These are phyloP conservation scores for Tholera decimalis DNA, from an alignment of 2,888 invertebrate species.

Conservation along the genomic window DNA sequence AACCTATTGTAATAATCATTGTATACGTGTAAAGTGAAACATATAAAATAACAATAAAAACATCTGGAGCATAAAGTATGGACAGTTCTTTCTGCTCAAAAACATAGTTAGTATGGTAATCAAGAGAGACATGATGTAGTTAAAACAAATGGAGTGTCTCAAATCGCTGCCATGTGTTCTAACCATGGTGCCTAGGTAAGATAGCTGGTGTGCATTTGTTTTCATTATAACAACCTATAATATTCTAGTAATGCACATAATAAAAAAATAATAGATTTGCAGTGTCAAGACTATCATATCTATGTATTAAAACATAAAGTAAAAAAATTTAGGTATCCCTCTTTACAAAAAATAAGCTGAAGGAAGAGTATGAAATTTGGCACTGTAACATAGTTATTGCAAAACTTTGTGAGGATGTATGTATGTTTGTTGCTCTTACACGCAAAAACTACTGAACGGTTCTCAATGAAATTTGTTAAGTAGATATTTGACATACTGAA, in stretches of 20 bases:
- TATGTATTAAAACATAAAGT: too few relatives aligned
- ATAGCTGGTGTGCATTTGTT: slow-evolving; percentile 4
- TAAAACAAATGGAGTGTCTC: slow-evolving; percentile 41
- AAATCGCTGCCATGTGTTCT: slow-evolving; percentile 24
- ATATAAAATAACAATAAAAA: slow-evolving; percentile 21
- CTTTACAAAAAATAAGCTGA: too few relatives aligned
- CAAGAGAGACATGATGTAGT: slow-evolving; percentile 23
- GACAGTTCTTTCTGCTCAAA: slow-evolving; percentile 43
- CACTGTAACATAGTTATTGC: too few relatives aligned
- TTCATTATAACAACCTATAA: not conserved
- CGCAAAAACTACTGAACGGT: too few relatives aligned
- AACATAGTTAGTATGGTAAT: slow-evolving; percentile 56
- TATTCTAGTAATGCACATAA: not conserved
- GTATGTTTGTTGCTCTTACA: too few relatives aligned
- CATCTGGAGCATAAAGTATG: slow-evolving; percentile 33
- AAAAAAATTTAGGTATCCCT: too few relatives aligned
- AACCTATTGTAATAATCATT: not conserved
- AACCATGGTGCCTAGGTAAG: slow-evolving; percentile 25
- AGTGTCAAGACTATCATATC: too few relatives aligned
- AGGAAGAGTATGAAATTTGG: too few relatives aligned
- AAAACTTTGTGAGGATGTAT: too few relatives aligned
- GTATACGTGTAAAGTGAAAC: not conserved
- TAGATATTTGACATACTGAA: too few relatives aligned
- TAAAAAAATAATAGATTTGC: too few relatives aligned
- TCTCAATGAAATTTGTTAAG: too few relatives aligned